A percentile compares a stretch with the other conserved stretches of the same genome.
Conservation (phyloP, 37 sponge, comb jelly and placozoan species). For the Haliclona indistincta region DNA sequence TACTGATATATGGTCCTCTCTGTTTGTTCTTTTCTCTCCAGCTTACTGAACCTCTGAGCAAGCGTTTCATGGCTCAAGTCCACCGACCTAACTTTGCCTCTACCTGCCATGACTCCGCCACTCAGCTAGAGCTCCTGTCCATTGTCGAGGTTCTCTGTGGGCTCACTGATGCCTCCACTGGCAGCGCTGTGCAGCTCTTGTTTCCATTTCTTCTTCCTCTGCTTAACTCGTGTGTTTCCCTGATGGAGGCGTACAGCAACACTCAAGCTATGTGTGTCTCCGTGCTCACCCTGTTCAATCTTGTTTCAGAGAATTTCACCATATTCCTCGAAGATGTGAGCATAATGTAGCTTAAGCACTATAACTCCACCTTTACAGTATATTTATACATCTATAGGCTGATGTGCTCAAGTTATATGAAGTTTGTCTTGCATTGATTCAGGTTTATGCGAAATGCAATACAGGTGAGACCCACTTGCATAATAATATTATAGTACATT, state of each 20-base stretch:
- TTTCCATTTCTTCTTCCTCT: conserved; percentile 40
- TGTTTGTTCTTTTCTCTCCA: neutral
- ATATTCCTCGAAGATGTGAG: conserved; percentile 50
- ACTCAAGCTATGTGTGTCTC: conserved; percentile 20
- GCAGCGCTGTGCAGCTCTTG: conserved; percentile 5
- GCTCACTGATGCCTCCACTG: neutral
- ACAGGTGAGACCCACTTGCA: conserved; percentile 16
- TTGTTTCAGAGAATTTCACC: conserved; percentile 49
- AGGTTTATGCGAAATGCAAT: conserved; percentile 50
- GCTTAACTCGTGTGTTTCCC: conserved; percentile 20
- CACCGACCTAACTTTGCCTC: conserved; percentile 16
- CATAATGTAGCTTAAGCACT: neutral
- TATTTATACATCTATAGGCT: conserved; percentile 12
- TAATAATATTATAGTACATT: no score
- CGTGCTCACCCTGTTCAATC: conserved; percentile 54
- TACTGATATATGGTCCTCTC: neutral
- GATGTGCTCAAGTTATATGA: conserved; percentile 40
- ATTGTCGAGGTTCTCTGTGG: conserved; percentile 64
- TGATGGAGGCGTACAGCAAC: conserved; percentile 39
- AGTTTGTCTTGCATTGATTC: conserved; percentile 44
- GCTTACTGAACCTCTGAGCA: conserved; percentile 34
- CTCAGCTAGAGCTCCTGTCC: conserved; percentile 21
- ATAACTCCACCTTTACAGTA: neutral
- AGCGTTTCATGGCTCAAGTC: conserved; percentile 22
- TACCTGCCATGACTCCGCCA: neutral